Evolutionary conservation across 2,797 vertebrate species (phyloP), one percentile per base, ranked within the genome.

Genomic region (Malacoctenus gilli): DNA sequence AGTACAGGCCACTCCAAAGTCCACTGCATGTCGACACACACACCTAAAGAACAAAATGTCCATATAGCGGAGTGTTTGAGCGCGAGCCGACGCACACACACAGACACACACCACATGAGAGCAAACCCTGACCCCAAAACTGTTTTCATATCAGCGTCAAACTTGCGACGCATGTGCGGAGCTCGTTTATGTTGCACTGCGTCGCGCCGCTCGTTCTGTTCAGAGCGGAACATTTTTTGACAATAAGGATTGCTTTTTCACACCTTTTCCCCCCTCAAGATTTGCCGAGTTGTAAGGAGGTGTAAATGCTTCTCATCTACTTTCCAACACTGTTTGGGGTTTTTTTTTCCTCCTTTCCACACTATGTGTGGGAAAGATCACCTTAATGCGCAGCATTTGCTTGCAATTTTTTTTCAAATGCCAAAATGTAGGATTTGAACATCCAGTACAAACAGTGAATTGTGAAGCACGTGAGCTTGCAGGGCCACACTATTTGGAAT

Each of bases 1-100:
- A 56, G 60, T 19, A n/a, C 35, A 73, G 59, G 53, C 36, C 20
- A 72, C 56, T 82, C 72, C 68, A 80, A 86, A 88, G 84, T 85
- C 79, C 80, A 79, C 21, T 1, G 47, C 9, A 40, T 76, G 77
- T 77, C 80, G 77, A 79, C 76, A 75, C 69, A 47, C 21, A 3
- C 42, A 68, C 32, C 48, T 64, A 76, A 61, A 82, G 73, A 72
- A 77, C 72, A 83, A 37, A 70, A 79, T 42, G 63, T 79, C 83
- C 79, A 77, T 59, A 69, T 48, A 44, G 63, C 62, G 40, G 21
- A 18, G 21, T 59, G 58, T 22, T 59, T 28, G 34, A 47, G 61
- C 48, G 38, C 48, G 40, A 47, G 39, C 23, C 21, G 19, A 53
- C 21, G 25, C 12, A 20, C 10, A 23, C 15, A 13, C 25, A 30